Percentiles rank a stretch among this genome's conserved stretches.
Evolutionary conservation across 1,140 invertebrate species (phyloP).

Genomic region (Eubasilissa regina): DNA sequence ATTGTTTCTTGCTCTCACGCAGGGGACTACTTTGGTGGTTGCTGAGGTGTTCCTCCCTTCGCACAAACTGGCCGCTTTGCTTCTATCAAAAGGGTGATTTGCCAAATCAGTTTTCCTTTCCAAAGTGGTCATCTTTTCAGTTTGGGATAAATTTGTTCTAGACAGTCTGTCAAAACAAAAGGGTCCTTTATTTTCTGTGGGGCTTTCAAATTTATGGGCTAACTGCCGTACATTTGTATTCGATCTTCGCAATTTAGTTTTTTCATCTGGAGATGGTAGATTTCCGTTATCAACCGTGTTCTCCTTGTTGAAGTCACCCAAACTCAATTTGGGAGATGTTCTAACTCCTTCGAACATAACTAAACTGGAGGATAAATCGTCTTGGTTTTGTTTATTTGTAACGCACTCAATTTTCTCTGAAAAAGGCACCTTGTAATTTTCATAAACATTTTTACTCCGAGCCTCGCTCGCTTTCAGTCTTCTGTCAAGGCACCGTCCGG

Average conservation of each 20-base stretch:
- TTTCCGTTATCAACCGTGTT: conserved; percentile 55
- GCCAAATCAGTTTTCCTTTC: conserved; percentile 57
- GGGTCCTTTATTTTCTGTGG: conserved; percentile 68
- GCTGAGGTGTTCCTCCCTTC: conserved; percentile 47
- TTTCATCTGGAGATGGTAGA: conserved; percentile 29
- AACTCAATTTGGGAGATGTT: conserved; percentile 30
- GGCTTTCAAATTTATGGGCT: conserved; percentile 75
- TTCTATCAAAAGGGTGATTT: conserved; percentile 61
- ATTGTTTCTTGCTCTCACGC: conserved; percentile 63
- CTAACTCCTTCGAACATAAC: neutral
- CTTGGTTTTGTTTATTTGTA: neutral
- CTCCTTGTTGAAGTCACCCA: conserved; percentile 57
- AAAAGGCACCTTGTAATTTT: conserved; percentile 53
- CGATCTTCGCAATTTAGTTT: conserved; percentile 42
- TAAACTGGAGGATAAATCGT: conserved; percentile 4
- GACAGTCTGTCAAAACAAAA: conserved; percentile 68
- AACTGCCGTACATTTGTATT: conserved; percentile 72
- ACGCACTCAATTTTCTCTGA: conserved; percentile 18
- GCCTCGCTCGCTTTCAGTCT: conserved; percentile 29
- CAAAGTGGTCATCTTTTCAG: conserved; percentile 42
- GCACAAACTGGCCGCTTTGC: conserved; percentile 57
- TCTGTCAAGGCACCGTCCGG: conserved; percentile 48
- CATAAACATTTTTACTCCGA: conserved; percentile 42
- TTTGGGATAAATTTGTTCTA: conserved; percentile 43
- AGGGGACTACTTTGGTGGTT: conserved; percentile 51